phyloP scores from a whole-genome alignment of 2,888 invertebrate genomes.

The Thereva nobilitata region DNA sequence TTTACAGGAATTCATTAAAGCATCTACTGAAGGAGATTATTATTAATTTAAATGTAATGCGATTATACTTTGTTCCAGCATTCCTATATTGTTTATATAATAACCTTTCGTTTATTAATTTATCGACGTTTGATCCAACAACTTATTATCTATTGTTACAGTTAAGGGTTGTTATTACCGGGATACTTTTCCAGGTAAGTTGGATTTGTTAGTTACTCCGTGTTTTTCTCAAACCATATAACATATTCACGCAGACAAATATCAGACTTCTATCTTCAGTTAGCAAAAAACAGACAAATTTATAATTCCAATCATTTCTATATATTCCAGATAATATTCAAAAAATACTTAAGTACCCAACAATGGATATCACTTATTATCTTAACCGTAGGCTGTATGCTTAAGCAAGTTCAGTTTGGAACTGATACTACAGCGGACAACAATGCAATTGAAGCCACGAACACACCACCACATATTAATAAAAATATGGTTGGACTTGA shows the following conservation, averaged over 20 bases:
- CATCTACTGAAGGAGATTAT: constrained; percentile 63
- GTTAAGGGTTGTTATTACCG: constrained; percentile 89
- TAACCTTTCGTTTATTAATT: constrained; percentile 88
- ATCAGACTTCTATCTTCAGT: no score
- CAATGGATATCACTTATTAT: constrained; percentile 91
- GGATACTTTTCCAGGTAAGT: constrained; percentile 86
- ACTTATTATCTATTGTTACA: constrained; percentile 90
- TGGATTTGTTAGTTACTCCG: background rate
- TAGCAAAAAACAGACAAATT: no score
- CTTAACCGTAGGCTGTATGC: constrained; percentile 86
- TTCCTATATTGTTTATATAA: constrained; percentile 92
- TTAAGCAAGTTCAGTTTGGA: constrained; percentile 75
- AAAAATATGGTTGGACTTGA: constrained; percentile 58
- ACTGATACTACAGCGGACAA: constrained; percentile 29
- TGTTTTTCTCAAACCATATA: background rate
- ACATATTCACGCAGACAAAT: no score
- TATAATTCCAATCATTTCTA: no score
- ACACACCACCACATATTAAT: constrained; percentile 39
- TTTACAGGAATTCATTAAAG: constrained; percentile 65
- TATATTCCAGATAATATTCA: constrained; percentile 75
- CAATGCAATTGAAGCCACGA: constrained; percentile 16
- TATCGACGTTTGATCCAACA: constrained; percentile 90
- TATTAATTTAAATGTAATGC: constrained; percentile 68
- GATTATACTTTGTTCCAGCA: constrained; percentile 87
- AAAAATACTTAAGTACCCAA: constrained; percentile 73